These are phyloP conservation scores for Phania funesta DNA, from an alignment of 2,888 invertebrate genomes.

Conservation along the genomic window DNA sequence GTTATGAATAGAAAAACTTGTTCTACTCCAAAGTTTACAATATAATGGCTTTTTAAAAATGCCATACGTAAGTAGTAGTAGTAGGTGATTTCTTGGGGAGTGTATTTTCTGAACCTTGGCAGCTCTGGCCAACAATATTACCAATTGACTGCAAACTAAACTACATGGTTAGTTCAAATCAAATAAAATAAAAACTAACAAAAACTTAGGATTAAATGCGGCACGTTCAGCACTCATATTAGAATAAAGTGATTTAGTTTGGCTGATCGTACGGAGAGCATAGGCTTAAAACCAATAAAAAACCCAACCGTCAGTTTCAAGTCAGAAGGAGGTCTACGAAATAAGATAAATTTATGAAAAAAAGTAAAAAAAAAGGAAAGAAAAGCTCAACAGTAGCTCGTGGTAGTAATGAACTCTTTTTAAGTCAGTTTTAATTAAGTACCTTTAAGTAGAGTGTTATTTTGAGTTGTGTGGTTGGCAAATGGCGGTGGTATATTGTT, in stretches of 20 bases:
- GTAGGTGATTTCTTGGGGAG: no score
- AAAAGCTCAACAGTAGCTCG: conserved; percentile 73
- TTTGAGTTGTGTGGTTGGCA: conserved; percentile 60
- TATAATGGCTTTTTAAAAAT: no score
- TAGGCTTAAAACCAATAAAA: conserved; percentile 14
- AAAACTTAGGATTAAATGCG: conserved; percentile 44
- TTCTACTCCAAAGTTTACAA: no score
- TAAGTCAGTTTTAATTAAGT: conserved; percentile 79
- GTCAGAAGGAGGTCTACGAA: conserved; percentile 52
- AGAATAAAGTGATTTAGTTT: conserved; percentile 47
- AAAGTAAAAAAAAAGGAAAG: not conserved
- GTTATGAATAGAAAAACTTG: no score
- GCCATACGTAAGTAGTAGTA: no score
- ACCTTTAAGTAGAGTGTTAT: conserved; percentile 67
- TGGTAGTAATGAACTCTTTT: conserved; percentile 77
- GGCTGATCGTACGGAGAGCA: conserved; percentile 9
- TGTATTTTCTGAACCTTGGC: no score
- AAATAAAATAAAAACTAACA: conserved; percentile 21
- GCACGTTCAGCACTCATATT: conserved; percentile 49
- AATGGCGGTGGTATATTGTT: conserved; percentile 42
- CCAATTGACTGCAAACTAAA: conserved; percentile 39
- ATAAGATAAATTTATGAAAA: conserved; percentile 42
- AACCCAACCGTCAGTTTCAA: conserved; percentile 36
- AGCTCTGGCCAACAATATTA: conserved; percentile 39
- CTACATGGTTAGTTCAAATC: conserved; percentile 19